phyloP scores from a whole-genome alignment of 2,888 invertebrate species.

The Lasioglossum morio region DNA sequence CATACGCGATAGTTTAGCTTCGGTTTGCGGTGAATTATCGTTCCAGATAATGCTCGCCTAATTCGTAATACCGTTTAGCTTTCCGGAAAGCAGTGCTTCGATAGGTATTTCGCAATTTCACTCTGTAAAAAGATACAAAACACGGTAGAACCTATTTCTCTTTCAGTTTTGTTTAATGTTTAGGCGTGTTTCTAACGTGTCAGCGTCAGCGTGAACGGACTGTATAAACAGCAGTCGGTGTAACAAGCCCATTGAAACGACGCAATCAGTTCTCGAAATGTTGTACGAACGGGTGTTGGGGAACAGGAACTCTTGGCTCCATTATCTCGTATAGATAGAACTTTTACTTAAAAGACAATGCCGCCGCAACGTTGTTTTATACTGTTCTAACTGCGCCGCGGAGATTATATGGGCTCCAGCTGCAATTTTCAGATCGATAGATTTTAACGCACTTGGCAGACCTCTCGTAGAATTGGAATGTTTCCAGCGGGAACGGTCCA shows the following conservation, averaged over 20 bases:
- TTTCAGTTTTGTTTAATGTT: no score
- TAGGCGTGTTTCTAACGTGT: no score
- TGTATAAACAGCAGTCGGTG: background rate
- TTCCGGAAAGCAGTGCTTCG: no score
- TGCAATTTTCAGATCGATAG: conserved; percentile 72
- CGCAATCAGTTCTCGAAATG: background rate
- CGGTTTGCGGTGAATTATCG: background rate
- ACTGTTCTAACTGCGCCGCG: conserved; percentile 43
- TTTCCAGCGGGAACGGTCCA: conserved; percentile 62
- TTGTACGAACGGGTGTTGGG: background rate
- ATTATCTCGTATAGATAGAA: conserved; percentile 46
- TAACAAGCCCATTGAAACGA: background rate
- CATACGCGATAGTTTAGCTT: background rate
- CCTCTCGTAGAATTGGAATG: conserved; percentile 63
- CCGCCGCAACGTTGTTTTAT: conserved; percentile 47
- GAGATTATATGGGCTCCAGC: conserved; percentile 66
- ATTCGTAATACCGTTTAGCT: background rate
- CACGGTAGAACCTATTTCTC: no score
- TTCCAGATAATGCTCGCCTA: background rate
- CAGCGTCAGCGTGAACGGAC: no score
- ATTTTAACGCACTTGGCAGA: conserved; percentile 73
- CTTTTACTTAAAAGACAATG: conserved; percentile 42
- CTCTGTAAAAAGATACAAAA: no score
- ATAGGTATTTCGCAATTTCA: no score
- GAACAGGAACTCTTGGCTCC: conserved; percentile 15